These are phyloP conservation scores for Nymphalis c-album DNA, from an alignment of 2,888 invertebrate genomes.

Conservation along the genomic window DNA sequence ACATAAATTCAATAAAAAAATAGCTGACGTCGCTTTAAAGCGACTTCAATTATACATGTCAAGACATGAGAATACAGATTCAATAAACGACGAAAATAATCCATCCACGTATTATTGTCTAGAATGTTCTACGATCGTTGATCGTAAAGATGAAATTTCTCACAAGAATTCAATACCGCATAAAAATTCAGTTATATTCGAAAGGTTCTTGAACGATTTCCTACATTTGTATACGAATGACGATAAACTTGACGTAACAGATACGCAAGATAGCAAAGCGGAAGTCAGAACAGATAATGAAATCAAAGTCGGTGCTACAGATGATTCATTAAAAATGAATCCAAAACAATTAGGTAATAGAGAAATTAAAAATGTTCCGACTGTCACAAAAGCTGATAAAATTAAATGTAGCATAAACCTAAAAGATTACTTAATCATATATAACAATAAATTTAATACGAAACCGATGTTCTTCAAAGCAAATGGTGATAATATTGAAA, in stretches of 20 bases:
- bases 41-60: conserved; percentile 43
- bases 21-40: conserved; percentile 44
- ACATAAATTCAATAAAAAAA: conserved; percentile 44
- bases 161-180: conserved; percentile 44
- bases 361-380: too few species aligned
- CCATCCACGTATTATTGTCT: conserved; percentile 45
- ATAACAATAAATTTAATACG: conserved; percentile 19
- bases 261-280: background rate
- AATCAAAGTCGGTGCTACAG: background rate
- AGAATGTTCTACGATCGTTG: conserved; percentile 40
- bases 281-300: background rate
- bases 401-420: background rate
- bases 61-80: background rate
- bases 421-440: conserved; percentile 9
- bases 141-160: conserved; percentile 31
- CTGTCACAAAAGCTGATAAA: background rate
- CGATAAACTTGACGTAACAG: background rate
- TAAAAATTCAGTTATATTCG: conserved; percentile 39
- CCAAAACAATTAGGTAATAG: too few species aligned
- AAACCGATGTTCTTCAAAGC: conserved; percentile 17
- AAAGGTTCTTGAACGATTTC: conserved; percentile 41
- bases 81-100: conserved; percentile 12
- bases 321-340: too few species aligned
- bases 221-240: conserved; percentile 34
- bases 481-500: conserved; percentile 14